Conservation (phyloP, 2,888 invertebrate genomes). For the Dascillus cervinus region DNA sequence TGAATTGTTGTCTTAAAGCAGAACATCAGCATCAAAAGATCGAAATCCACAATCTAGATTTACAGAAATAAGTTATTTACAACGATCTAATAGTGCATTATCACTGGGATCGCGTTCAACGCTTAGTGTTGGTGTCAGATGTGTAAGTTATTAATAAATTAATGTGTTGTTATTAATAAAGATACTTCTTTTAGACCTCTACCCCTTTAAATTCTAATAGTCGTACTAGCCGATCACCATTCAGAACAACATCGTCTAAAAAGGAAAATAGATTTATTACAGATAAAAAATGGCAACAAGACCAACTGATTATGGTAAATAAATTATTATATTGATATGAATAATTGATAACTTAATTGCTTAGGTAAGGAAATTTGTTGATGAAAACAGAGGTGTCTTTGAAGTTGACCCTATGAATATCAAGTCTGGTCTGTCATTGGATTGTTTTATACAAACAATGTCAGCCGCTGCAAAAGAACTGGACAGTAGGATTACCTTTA, state of each 20-base stretch:
- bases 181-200: conserved; percentile 2
- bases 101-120: too few species aligned
- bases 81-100: too few species aligned
- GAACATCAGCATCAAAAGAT: too few species aligned
- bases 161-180: too few species aligned
- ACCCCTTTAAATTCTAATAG: conserved; percentile 3
- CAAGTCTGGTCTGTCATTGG: conserved; percentile 11
- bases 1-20: too few species aligned
- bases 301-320: conserved; percentile 9
- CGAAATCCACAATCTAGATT: too few species aligned
- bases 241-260: conserved; percentile 5
- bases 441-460: conserved; percentile 8
- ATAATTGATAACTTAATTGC: not conserved
- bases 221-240: conserved; percentile 5
- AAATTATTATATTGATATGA: conserved; percentile 1
- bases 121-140: too few species aligned
- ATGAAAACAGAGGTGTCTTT: not conserved
- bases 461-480: conserved; percentile 5
- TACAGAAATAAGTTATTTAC: too few species aligned
- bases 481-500: conserved; percentile 9
- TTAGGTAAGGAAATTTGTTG: conserved; percentile 9
- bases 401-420: conserved; percentile 3
- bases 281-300: conserved; percentile 13
- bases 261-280: conserved; percentile 10
- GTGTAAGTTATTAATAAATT: too few species aligned